Conservation (phyloP, 2,797 vertebrate species). For the Ispidina picta region DNA sequence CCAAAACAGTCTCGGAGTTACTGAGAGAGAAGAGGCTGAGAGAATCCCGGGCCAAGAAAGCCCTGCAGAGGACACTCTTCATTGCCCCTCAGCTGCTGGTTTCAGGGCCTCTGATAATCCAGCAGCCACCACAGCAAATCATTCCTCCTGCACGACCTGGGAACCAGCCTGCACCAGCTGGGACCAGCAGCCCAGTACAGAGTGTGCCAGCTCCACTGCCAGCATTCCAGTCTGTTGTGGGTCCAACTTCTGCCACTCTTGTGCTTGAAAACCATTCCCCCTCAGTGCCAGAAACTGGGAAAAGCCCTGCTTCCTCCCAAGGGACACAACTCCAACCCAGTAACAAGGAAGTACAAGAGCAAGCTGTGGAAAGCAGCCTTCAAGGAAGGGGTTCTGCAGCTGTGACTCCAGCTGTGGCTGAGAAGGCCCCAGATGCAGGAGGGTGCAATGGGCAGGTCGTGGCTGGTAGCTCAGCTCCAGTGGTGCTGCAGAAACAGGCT, state of each 20-base stretch:
- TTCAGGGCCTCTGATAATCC: constrained; percentile 65
- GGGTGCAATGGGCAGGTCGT: background rate
- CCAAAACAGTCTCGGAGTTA: constrained; percentile 77
- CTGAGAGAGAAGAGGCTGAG: constrained; percentile 73
- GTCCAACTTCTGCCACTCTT: background rate
- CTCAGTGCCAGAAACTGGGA: background rate
- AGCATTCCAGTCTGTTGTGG: background rate
- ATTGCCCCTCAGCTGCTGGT: constrained; percentile 56
- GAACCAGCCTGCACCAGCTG: background rate
- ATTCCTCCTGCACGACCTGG: background rate
- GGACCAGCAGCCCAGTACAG: background rate
- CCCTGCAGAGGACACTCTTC: background rate
- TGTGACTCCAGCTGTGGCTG: background rate
- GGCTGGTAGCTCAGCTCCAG: background rate
- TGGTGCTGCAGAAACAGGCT: background rate
- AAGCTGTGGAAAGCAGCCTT: background rate
- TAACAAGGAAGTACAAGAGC: background rate
- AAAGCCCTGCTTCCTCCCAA: background rate
- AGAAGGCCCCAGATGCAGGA: background rate
- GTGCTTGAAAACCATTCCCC: background rate
- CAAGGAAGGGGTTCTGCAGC: background rate
- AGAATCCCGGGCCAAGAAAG: constrained; percentile 34
- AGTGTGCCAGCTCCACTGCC: background rate
- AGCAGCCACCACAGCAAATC: background rate
- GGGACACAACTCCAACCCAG: background rate